A percentile compares a stretch with the other conserved stretches of the same genome.
Evolutionary conservation across 2,797 vertebrate species (phyloP).

Genomic region (Caiman crocodilus): DNA sequence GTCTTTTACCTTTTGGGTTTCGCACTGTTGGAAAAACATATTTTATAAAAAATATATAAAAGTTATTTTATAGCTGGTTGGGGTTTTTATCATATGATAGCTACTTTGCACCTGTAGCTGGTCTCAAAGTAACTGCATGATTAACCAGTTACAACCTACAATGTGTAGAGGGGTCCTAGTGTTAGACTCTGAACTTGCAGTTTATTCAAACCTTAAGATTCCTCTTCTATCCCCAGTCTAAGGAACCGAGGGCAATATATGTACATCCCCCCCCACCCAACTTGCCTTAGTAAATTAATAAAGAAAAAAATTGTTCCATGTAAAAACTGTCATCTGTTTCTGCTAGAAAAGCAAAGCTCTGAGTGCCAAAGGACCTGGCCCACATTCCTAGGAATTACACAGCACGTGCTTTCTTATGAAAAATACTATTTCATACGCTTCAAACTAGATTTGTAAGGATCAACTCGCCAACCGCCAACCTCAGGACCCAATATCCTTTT

Average conservation of each 20-base stretch:
- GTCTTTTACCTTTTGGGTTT: not conserved
- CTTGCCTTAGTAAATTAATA: not conserved
- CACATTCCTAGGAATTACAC: not conserved
- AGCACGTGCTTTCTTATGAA: not conserved
- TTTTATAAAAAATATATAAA: no score
- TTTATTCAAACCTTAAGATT: not conserved
- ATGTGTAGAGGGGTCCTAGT: not conserved
- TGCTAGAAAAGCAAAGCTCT: not conserved
- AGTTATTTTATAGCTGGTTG: no score
- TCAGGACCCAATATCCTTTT: constrained; percentile 10
- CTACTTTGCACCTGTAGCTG: no score
- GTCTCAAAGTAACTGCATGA: no score
- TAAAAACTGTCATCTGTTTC: not conserved
- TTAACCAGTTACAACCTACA: no score
- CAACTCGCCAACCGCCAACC: not conserved
- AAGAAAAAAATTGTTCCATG: not conserved
- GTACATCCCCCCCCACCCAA: not conserved
- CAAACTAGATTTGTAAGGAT: not conserved
- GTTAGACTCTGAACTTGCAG: not conserved
- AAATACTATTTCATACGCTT: not conserved
- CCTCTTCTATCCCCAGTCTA: not conserved
- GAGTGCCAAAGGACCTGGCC: not conserved
- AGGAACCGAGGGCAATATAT: not conserved
- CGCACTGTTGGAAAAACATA: not conserved
- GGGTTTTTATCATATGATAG: no score